Percentiles rank a stretch among this genome's conserved stretches.
These are phyloP conservation scores for Rhagium mordax DNA, from an alignment of 2,888 invertebrate genomes.

Conservation along the genomic window DNA sequence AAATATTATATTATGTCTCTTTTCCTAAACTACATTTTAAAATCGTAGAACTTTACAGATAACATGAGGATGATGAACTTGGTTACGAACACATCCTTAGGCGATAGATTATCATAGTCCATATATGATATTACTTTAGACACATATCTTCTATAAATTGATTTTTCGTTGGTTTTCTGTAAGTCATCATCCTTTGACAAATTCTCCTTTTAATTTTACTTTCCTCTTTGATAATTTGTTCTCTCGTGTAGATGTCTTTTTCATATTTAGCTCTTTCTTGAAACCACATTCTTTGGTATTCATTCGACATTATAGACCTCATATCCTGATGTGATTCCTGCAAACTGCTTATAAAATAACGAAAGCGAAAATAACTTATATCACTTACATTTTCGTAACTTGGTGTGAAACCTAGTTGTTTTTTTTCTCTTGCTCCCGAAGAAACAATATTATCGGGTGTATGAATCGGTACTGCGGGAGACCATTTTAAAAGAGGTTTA, in stretches of 20 bases:
- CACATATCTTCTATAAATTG: conserved; percentile 42
- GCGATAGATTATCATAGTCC: too few species aligned
- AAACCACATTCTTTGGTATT: conserved; percentile 76
- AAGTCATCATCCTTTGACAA: conserved; percentile 60
- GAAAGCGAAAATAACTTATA: not conserved
- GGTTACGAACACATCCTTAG: too few species aligned
- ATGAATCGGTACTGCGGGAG: conserved; percentile 69
- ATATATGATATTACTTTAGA: not conserved
- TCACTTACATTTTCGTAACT: conserved; percentile 73
- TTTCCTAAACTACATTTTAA: too few species aligned
- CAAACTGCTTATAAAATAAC: not conserved
- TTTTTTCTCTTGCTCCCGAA: conserved; percentile 68
- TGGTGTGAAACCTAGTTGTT: conserved; percentile 66
- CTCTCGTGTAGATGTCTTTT: conserved; percentile 73
- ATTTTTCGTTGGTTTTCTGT: conserved; percentile 50
- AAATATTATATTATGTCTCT: too few species aligned
- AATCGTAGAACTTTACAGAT: not conserved
- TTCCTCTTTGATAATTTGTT: conserved; percentile 70
- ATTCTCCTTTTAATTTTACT: conserved; percentile 66
- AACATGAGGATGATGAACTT: not conserved
- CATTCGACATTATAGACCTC: conserved; percentile 72
- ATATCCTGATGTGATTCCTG: conserved; percentile 63
- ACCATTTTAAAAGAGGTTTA: conserved; percentile 70
- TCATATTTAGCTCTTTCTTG: conserved; percentile 73
- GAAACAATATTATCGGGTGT: conserved; percentile 74